Percentiles rank a stretch among this genome's conserved stretches.
Evolutionary conservation across 2,113 vertebrate genomes (phyloP).

Genomic region (Zosterops japonicus): DNA sequence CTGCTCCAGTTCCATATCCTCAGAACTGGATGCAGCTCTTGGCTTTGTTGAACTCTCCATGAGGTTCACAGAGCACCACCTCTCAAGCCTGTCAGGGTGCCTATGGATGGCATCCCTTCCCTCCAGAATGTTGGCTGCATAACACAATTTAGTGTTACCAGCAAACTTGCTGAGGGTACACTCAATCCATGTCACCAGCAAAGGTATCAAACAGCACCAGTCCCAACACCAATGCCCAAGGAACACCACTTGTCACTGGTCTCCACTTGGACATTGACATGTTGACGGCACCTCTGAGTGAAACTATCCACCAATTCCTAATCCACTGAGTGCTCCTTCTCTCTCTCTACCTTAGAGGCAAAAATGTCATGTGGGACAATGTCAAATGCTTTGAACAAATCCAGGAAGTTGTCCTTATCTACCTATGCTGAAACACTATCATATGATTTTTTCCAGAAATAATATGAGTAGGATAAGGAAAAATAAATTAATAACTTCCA

Average conservation of each 20-base stretch:
- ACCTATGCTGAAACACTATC: not conserved
- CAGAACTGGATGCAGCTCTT: not conserved
- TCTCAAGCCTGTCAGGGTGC: not conserved
- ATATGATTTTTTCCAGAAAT: not conserved
- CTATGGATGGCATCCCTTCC: not conserved
- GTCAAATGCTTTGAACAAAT: not conserved
- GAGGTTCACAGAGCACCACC: not conserved
- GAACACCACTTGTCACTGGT: not conserved
- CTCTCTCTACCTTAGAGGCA: not conserved
- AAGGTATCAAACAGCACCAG: not conserved
- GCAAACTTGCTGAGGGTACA: not conserved
- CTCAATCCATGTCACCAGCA: rapidly evolving
- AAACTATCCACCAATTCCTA: not conserved
- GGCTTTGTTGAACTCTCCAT: not conserved
- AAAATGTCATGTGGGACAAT: too few relatives aligned
- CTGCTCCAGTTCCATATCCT: not conserved
- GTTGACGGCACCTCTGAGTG: not conserved
- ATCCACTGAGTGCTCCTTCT: not conserved
- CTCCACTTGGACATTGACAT: not conserved
- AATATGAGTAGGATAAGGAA: not conserved
- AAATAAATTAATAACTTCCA: not conserved
- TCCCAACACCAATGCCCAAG: rapidly evolving
- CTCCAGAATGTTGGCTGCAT: not conserved
- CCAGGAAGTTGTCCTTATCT: not conserved
- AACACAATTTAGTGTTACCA: not conserved